These are phyloP conservation scores for Drosophila micromelanica DNA, from an alignment of 1,140 invertebrate genomes.

Conservation along the genomic window DNA sequence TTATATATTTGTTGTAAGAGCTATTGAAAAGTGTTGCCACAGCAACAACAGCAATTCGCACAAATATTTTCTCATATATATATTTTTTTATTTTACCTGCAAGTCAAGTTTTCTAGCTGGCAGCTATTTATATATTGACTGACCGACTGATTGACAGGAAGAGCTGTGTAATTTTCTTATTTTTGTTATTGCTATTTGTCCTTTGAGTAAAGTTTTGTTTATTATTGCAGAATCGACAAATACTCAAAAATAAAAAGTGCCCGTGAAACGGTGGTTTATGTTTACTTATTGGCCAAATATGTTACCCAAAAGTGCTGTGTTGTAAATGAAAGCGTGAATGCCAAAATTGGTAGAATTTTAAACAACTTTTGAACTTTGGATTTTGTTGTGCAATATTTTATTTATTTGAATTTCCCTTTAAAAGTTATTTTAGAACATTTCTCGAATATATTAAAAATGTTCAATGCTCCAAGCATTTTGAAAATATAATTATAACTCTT, in stretches of 20 bases:
- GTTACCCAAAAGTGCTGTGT: background rate
- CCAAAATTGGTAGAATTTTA: background rate
- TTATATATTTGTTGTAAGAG: slow-evolving; percentile 1
- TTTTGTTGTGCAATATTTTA: too few relatives aligned
- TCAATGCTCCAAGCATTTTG: too few relatives aligned
- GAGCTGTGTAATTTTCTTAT: background rate
- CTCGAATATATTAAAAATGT: too few relatives aligned
- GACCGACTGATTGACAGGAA: slow-evolving; percentile 5
- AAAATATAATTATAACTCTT: too few relatives aligned
- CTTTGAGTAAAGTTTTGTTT: slow-evolving; percentile 18
- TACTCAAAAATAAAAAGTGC: background rate
- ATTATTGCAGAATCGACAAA: background rate
- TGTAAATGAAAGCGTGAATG: slow-evolving; percentile 1
- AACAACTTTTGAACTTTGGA: too few relatives aligned
- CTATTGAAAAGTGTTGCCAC: slow-evolving; percentile 38
- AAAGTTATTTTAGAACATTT: too few relatives aligned
- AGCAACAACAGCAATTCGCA: slow-evolving; percentile 19
- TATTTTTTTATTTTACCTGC: slow-evolving; percentile 6
- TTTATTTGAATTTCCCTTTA: too few relatives aligned
- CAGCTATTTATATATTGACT: slow-evolving; percentile 1
- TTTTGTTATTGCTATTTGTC: slow-evolving; percentile 14
- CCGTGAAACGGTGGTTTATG: background rate
- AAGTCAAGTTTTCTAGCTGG: background rate
- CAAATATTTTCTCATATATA: background rate
- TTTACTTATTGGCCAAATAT: slow-evolving; percentile 25